Evolutionary conservation across 2,113 vertebrate species (phyloP), one percentile per base, ranked within the genome.

Genomic region (Ailurus styani): DNA sequence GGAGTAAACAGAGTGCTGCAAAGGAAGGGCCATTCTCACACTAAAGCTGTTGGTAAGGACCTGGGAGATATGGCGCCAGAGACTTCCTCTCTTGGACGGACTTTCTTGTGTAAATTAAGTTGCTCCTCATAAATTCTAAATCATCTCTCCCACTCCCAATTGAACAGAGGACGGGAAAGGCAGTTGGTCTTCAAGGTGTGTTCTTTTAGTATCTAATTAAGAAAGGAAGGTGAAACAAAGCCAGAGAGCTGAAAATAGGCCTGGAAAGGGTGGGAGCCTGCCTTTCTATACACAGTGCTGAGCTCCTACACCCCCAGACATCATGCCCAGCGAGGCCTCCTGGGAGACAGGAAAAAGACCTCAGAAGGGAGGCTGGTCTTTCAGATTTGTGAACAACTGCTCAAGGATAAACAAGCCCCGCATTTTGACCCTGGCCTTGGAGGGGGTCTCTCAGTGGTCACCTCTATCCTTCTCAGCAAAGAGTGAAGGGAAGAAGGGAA

Each of bases 131-230:
- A 79, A 75, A 82, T 72, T 87, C 87, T 94, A 87, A 96, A 90
- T 84, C 73, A 47, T 87, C 87, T 93, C 34, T 88, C 64, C 55
- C 78, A 90, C 40, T 82, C 55, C 68, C 21, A 8, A 14, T 13
- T 42, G 54, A 78, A 77, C 54, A 17, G 13, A 25, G 66, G 31
- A 86, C 3, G 57, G 55, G 75, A 91, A 89, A 89, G 83, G 73
- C 82, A 77, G 86, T 31, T 25, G 55, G 40, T 68, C 72, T 66
- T 89, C 75, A 57, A 90, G 84, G 75, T 73, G 37, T 79, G 37
- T 81, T 92, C 47, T 91, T 95, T 79, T 78, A n/a, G 77, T 37
- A 60, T 93, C 90, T 96, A 40, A 93, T 95, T 82, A 96, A 82
- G 93, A 88, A 77, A 70, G 37, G 54, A 77, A 87, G 85, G 66